Evolutionary conservation across 2,113 vertebrate genomes (phyloP), one percentile per base, ranked within the genome.

Genomic region (Oreochromis niloticus): DNA sequence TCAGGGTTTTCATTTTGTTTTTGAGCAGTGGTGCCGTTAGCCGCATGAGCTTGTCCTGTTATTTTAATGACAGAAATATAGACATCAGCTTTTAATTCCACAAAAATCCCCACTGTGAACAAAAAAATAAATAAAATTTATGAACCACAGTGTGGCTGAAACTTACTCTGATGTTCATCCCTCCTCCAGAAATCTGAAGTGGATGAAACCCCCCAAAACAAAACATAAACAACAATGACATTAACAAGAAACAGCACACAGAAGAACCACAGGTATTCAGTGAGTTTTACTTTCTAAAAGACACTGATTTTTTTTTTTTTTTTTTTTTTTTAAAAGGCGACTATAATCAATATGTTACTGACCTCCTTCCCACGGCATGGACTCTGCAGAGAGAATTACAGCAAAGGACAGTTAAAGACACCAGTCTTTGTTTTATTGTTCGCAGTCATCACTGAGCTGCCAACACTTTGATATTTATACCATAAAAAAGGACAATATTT

Each of bases 151-250:
- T 3, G 54, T 2, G 36, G 10, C 19, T 82, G 9, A 78, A 66
- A 88, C 94, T 88, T 80, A 95, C 92, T 1, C 4, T 1, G 2
- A 2, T 0, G 43, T 17, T 59, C 52, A 0, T 32, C 1, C 56
- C 54, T 93, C 61, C 7, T 90, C 94, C 94, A 95, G 84, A 95
- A 95, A n/a, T 88, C 94, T 95, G 80, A 34, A 32, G 56, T 4
- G 30, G 41, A 3, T 41, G 81, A 75, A 3, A 13, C n/a, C 9
- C 41, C 39, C 39, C 22, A 32, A 61, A 61, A 34, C 63, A 68
- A 2, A 83, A 27, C 5, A 80, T 8, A 59, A 66, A 7, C 30
- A 7, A 36, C 22, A 61, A 22, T 6, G 10, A 52, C 30, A 5
- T 78, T 12, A 32, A 54, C 32, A 34, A 19, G 48, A n/a, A 80